Percentiles rank a stretch among this genome's conserved stretches.
Evolutionary conservation across 2,113 vertebrate genomes (phyloP).

Genomic region (Neomonachus schauinslandi): DNA sequence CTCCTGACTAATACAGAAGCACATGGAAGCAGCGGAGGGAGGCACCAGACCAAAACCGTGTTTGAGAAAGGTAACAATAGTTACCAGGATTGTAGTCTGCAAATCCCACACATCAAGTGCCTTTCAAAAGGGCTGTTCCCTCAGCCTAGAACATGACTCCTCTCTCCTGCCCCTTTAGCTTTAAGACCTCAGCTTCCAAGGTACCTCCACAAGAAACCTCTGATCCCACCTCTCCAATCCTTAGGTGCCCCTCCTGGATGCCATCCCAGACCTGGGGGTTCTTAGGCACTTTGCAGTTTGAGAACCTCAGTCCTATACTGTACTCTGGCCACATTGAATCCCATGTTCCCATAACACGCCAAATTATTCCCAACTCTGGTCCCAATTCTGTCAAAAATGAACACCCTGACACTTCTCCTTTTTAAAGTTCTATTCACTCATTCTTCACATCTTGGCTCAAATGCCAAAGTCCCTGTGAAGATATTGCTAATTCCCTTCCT

Average conservation of each 20-base stretch:
- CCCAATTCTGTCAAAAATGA: not conserved
- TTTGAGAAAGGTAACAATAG: not conserved
- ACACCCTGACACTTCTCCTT: not conserved
- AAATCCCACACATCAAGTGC: not conserved
- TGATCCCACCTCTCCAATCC: not conserved
- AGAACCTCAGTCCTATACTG: not conserved
- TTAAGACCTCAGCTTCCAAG: not conserved
- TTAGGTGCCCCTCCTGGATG: not conserved
- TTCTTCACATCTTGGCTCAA: not conserved
- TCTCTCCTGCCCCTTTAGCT: not conserved
- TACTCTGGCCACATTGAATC: not conserved
- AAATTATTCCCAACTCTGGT: conserved; percentile 17
- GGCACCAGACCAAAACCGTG: not conserved
- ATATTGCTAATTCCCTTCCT: not conserved
- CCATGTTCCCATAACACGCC: not conserved
- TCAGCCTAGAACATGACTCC: not conserved
- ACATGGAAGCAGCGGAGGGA: not conserved
- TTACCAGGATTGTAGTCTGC: not conserved
- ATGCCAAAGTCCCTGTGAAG: not conserved
- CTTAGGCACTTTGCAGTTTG: not conserved
- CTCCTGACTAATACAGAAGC: not conserved
- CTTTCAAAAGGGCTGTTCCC: not conserved
- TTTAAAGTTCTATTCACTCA: not conserved
- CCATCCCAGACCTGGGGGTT: not conserved
- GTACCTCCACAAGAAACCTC: not conserved